Percentiles rank a stretch among this genome's conserved stretches.
Conservation (phyloP, 2,888 invertebrate genomes). For the Seira ritae region DNA sequence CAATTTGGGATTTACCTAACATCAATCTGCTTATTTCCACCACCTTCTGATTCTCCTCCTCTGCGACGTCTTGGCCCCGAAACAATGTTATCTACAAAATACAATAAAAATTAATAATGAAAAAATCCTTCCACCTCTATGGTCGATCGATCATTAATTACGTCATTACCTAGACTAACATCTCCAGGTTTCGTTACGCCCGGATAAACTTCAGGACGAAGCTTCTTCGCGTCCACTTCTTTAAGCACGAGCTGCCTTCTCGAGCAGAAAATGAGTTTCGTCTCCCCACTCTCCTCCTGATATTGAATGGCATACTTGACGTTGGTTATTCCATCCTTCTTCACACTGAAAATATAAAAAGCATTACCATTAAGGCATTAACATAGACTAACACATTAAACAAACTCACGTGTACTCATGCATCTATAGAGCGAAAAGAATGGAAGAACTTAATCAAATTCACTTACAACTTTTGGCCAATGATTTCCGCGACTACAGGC, state of each 20-base stretch:
- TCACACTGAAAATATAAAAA: slow-evolving; percentile 28
- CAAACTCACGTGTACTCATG: too few relatives aligned
- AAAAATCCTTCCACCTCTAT: too few relatives aligned
- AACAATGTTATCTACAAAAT: slow-evolving; percentile 64
- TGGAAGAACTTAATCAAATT: background rate
- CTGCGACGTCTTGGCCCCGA: slow-evolving; percentile 61
- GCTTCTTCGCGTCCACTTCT: slow-evolving; percentile 69
- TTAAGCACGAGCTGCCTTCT: slow-evolving; percentile 68
- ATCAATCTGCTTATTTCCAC: slow-evolving; percentile 43
- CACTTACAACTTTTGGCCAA: slow-evolving; percentile 72
- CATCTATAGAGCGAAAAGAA: too few relatives aligned
- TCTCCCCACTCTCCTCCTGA: slow-evolving; percentile 44
- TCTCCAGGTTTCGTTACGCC: slow-evolving; percentile 67
- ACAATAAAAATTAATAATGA: background rate
- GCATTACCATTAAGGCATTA: background rate
- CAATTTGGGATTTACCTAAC: slow-evolving; percentile 46
- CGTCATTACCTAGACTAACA: slow-evolving; percentile 66
- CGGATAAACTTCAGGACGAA: slow-evolving; percentile 60
- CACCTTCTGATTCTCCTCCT: slow-evolving; percentile 30
- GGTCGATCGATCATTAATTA: too few relatives aligned
- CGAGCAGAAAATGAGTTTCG: slow-evolving; percentile 61
- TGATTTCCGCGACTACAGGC: slow-evolving; percentile 60
- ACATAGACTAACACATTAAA: too few relatives aligned
- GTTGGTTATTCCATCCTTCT: slow-evolving; percentile 19
- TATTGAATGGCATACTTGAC: slow-evolving; percentile 67